phyloP scores from a whole-genome alignment of 2,113 vertebrate species.

The Platanista minor region DNA sequence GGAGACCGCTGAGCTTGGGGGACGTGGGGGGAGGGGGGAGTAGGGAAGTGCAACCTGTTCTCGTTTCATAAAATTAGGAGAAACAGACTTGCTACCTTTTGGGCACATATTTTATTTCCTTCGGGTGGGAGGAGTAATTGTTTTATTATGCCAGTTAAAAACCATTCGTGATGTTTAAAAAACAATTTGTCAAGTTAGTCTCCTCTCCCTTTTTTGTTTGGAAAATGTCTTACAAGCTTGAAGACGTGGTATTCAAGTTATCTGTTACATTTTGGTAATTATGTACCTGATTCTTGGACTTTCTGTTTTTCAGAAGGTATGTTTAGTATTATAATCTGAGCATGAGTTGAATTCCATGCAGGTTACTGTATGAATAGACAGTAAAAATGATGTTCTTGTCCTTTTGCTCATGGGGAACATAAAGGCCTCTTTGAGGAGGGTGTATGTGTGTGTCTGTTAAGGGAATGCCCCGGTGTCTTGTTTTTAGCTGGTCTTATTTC shows the following conservation, averaged over 20 bases:
- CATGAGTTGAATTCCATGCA: conserved; percentile 40
- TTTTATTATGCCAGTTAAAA: conserved; percentile 41
- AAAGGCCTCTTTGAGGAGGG: conserved; percentile 11
- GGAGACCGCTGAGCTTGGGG: background rate
- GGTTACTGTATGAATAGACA: conserved; percentile 39
- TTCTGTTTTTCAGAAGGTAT: conserved; percentile 31
- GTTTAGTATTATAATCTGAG: conserved; percentile 14
- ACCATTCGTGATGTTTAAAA: conserved; percentile 36
- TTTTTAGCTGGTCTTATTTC: conserved; percentile 23
- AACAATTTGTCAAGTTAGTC: conserved; percentile 55
- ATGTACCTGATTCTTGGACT: background rate
- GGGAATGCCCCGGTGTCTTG: conserved; percentile 4
- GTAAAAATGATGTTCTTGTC: conserved; percentile 22
- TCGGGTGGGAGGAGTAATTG: conserved; percentile 45
- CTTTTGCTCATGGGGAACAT: background rate
- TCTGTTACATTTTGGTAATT: conserved; percentile 4
- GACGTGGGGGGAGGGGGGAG: background rate
- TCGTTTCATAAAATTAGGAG: background rate
- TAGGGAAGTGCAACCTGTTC: conserved; percentile 70
- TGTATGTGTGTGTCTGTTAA: background rate
- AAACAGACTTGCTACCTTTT: background rate
- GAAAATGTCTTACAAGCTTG: background rate
- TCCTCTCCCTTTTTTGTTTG: background rate
- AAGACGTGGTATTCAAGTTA: background rate
- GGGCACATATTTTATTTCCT: conserved; percentile 37